phyloP scores from a whole-genome alignment of 64 coral and sea anemone species.

The Orbicella faveolata region DNA sequence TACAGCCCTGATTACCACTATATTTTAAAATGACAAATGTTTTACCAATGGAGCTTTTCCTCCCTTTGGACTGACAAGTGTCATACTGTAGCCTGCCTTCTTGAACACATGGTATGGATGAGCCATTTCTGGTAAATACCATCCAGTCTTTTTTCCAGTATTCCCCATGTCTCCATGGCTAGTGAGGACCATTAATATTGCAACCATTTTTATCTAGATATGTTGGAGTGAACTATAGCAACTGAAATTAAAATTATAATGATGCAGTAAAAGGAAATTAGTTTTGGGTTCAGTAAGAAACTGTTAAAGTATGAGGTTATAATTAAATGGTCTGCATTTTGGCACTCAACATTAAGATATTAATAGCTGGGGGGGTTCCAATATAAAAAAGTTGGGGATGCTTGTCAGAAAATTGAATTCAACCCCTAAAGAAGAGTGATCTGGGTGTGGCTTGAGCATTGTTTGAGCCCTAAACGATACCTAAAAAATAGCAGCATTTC shows the following conservation, averaged over 20 bases:
- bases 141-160: constrained; percentile 79
- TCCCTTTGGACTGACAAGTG: constrained; percentile 80
- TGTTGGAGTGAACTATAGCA: too few relatives aligned
- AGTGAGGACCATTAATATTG: constrained; percentile 79
- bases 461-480: too few relatives aligned
- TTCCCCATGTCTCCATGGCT: constrained; percentile 79
- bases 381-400: too few relatives aligned
- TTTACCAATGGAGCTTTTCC: constrained; percentile 95
- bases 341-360: too few relatives aligned
- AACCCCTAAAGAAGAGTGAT: too few relatives aligned
- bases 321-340: too few relatives aligned
- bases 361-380: too few relatives aligned
- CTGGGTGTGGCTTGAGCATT: too few relatives aligned
- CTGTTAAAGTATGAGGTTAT: too few relatives aligned
- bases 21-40: background rate
- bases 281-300: background rate
- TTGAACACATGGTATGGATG: constrained; percentile 93
- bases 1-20: too few relatives aligned
- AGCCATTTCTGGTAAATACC: constrained; percentile 90
- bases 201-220: constrained; percentile 59
- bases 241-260: background rate
- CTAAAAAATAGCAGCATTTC: too few relatives aligned
- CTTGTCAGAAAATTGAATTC: too few relatives aligned
- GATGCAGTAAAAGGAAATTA: background rate
- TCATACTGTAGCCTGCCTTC: constrained; percentile 67